These are phyloP conservation scores for Cephus rjabovi DNA, from an alignment of 2,888 invertebrate genomes.

Conservation along the genomic window DNA sequence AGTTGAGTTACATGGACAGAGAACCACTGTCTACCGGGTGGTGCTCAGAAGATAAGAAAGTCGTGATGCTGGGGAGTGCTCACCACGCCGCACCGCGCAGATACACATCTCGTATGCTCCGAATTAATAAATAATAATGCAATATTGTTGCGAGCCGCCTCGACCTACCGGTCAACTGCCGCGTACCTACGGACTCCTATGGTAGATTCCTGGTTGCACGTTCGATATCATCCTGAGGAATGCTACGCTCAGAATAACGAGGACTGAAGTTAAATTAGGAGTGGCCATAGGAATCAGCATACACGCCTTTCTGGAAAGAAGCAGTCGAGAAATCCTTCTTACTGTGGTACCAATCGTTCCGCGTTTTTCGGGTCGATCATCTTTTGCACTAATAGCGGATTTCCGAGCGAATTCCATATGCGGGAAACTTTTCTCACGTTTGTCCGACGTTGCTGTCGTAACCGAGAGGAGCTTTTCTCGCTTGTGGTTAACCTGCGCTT, in stretches of 20 bases:
- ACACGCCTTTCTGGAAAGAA: neutral
- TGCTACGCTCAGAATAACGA: neutral
- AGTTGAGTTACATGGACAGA: slow-evolving; percentile 23
- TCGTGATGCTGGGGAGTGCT: slow-evolving; percentile 57
- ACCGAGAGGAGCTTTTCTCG: neutral
- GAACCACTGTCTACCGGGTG: slow-evolving; percentile 41
- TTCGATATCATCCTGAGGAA: neutral
- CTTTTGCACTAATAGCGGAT: neutral
- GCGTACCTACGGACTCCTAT: neutral
- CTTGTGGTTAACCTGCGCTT: neutral
- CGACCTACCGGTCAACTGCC: slow-evolving; percentile 35
- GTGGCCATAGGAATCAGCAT: neutral
- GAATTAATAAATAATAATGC: slow-evolving; percentile 66
- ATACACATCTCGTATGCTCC: slow-evolving; percentile 61
- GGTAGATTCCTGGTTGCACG: neutral
- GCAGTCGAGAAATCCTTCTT: neutral
- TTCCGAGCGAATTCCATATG: neutral
- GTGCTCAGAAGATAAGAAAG: slow-evolving; percentile 57
- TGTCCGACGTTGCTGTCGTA: neutral
- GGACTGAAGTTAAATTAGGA: neutral
- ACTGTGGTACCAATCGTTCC: neutral
- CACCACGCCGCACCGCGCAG: slow-evolving; percentile 49
- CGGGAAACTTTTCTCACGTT: neutral
- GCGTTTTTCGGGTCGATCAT: neutral
- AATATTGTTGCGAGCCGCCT: slow-evolving; percentile 51